phyloP scores from a whole-genome alignment of 2,888 invertebrate genomes.

The Noctua comes region DNA sequence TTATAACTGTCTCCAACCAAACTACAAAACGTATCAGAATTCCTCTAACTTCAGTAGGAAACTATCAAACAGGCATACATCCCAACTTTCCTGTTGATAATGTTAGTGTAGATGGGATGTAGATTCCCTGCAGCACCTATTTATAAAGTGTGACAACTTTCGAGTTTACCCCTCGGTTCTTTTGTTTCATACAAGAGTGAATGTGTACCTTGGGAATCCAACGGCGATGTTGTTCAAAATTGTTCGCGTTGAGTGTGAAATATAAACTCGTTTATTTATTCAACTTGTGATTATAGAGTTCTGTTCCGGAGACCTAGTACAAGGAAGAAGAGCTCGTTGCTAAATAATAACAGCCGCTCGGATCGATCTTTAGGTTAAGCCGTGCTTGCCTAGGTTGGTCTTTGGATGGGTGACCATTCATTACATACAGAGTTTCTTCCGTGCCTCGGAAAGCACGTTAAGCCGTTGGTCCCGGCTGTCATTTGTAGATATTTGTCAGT shows the following conservation, averaged over 20 bases:
- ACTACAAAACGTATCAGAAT: conserved; percentile 11
- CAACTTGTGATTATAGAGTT: conserved; percentile 57
- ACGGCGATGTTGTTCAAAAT: conserved; percentile 59
- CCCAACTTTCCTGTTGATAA: conserved; percentile 28
- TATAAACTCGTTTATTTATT: conserved; percentile 63
- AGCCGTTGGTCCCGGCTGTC: too few relatives aligned
- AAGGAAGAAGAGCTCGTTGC: too few relatives aligned
- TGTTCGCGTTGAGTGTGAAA: conserved; percentile 57
- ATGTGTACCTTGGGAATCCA: conserved; percentile 65
- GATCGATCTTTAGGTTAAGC: too few relatives aligned
- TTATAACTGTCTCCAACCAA: background rate
- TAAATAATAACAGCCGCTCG: too few relatives aligned
- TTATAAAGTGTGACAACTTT: conserved; percentile 69
- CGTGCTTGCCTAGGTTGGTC: too few relatives aligned
- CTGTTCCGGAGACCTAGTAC: conserved; percentile 10
- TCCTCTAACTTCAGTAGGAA: background rate
- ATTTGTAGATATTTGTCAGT: too few relatives aligned
- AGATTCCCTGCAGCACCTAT: conserved; percentile 59
- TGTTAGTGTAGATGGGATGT: conserved; percentile 50
- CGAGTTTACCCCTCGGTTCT: conserved; percentile 64
- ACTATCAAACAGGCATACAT: conserved; percentile 29
- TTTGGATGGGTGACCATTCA: too few relatives aligned
- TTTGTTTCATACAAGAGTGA: conserved; percentile 66
- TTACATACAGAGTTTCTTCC: too few relatives aligned
- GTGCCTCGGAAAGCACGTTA: too few relatives aligned